These are phyloP conservation scores for Microctonus brassicae DNA, from an alignment of 2,888 invertebrate genomes.

Conservation along the genomic window DNA sequence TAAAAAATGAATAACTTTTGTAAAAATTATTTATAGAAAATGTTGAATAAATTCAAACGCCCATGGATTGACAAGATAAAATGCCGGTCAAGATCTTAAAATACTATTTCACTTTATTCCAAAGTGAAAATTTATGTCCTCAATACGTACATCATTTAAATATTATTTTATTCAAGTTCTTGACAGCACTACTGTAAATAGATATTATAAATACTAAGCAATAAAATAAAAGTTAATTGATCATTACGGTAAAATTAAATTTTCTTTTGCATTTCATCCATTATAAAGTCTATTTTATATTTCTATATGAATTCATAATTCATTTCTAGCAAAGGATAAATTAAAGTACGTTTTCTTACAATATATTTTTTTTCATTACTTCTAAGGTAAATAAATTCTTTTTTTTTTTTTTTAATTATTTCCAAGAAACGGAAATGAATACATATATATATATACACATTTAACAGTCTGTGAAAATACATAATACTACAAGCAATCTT, in stretches of 20 bases:
- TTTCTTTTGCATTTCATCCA: too few species aligned
- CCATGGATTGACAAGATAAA: neutral
- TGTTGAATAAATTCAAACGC: neutral
- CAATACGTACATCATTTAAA: neutral
- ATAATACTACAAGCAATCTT: neutral
- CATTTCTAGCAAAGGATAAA: neutral
- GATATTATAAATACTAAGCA: neutral
- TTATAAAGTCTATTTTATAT: too few species aligned
- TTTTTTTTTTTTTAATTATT: neutral
- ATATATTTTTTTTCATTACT: neutral
- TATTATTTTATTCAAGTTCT: neutral
- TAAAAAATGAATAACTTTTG: constrained; percentile 61
- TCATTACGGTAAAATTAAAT: neutral
- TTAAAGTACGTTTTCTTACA: neutral
- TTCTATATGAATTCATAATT: neutral
- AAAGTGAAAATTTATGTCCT: neutral
- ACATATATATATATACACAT: neutral
- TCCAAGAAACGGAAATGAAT: neutral
- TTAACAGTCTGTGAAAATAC: neutral
- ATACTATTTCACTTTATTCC: neutral
- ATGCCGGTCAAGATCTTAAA: neutral
- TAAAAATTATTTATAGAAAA: constrained; percentile 50
- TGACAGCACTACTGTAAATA: neutral
- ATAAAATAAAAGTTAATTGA: neutral
- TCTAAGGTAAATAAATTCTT: neutral